A percentile compares a stretch with the other conserved stretches of the same genome.
phyloP scores from a whole-genome alignment of 2,113 vertebrate genomes.

The Nycticebus coucang region DNA sequence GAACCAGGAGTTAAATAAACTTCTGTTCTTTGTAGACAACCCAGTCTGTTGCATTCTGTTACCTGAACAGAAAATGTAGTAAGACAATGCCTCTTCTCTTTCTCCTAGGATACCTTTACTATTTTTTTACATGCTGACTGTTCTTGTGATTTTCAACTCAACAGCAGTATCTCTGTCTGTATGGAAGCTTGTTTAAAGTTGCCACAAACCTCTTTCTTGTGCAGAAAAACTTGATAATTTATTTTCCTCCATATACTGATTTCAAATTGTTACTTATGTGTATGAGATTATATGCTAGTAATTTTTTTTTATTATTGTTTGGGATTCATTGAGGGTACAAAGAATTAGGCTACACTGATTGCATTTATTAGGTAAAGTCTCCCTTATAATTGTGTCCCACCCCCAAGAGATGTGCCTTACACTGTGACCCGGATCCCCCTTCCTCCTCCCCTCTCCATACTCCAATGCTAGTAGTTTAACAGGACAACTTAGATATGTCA shows the following conservation, averaged over 20 bases:
- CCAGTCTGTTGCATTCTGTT: no score
- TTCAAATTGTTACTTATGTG: not conserved
- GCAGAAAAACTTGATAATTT: not conserved
- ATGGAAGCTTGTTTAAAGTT: not conserved
- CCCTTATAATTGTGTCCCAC: no score
- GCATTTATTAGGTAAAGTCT: no score
- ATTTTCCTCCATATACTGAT: not conserved
- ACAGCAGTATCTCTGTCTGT: not conserved
- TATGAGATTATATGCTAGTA: not conserved
- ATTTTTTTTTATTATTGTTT: not conserved
- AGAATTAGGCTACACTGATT: no score
- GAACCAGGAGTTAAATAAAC: no score
- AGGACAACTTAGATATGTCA: not conserved
- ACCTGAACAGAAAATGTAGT: no score
- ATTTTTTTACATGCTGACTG: not conserved
- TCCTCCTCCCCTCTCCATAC: no score
- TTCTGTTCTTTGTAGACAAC: no score
- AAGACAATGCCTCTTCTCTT: no score
- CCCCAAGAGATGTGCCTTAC: no score
- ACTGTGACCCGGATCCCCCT: no score
- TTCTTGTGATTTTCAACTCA: not conserved
- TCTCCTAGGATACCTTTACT: not conserved
- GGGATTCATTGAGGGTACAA: no score
- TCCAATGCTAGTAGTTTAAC: not conserved
- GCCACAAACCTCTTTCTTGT: not conserved